A percentile compares a stretch with the other conserved stretches of the same genome.
Evolutionary conservation across 2,113 vertebrate species (phyloP).

Genomic region (Peromyscus maniculatus): DNA sequence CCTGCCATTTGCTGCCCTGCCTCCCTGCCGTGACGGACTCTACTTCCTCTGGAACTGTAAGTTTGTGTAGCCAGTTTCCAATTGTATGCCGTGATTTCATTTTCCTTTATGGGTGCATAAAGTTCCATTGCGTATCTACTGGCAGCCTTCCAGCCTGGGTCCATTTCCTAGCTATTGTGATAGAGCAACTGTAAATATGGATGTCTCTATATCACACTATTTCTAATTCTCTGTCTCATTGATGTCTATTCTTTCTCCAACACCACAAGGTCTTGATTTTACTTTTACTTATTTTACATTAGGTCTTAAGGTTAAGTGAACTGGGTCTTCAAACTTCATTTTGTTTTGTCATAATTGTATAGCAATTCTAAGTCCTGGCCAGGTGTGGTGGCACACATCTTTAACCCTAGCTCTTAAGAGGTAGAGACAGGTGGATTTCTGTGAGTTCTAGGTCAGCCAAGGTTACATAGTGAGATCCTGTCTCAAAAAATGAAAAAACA

Average conservation of each 20-base stretch:
- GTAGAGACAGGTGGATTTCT: not conserved
- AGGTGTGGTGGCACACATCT: not conserved
- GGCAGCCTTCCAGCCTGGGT: too few species aligned
- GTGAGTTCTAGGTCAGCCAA: not conserved
- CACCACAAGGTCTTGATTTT: not conserved
- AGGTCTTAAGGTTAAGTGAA: not conserved
- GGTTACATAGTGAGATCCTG: not conserved
- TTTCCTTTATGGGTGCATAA: not conserved
- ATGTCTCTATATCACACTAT: not conserved
- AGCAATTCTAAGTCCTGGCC: not conserved
- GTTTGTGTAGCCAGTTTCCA: not conserved
- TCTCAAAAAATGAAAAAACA: not conserved
- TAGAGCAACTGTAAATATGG: too few species aligned
- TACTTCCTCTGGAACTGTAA: not conserved
- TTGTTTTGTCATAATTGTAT: not conserved
- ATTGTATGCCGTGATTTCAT: not conserved
- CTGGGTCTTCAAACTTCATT: not conserved
- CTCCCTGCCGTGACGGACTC: not conserved
- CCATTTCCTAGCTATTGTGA: not conserved
- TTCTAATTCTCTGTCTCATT: not conserved
- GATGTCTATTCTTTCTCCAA: not conserved
- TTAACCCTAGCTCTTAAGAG: not conserved
- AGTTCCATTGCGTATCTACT: not conserved
- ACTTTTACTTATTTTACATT: not conserved
- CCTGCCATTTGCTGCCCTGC: not conserved